Percentiles rank a stretch among this genome's conserved stretches.
These are phyloP conservation scores for Heterohyrax brucei DNA, from an alignment of 2,797 vertebrate genomes.

Conservation along the genomic window DNA sequence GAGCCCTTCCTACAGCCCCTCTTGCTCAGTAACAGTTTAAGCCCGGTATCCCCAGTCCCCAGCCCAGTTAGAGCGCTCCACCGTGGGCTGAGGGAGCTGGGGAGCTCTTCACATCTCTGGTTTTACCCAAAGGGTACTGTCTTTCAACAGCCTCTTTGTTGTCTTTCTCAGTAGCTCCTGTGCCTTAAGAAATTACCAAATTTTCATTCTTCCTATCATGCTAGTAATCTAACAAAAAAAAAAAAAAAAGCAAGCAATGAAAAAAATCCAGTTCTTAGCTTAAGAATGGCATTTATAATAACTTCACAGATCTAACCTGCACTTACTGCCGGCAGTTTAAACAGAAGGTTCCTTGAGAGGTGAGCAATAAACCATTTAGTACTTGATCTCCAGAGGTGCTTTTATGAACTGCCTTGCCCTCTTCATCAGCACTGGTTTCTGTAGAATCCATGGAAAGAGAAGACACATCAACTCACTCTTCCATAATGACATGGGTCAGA, in stretches of 20 bases:
- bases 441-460: conserved; percentile 86
- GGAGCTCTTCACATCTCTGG: conserved; percentile 64
- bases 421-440: conserved; percentile 79
- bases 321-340: conserved; percentile 87
- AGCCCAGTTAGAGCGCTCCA: conserved; percentile 73
- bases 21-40: conserved; percentile 25
- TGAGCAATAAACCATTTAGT: conserved; percentile 88
- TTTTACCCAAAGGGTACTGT: conserved; percentile 82
- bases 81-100: conserved; percentile 75
- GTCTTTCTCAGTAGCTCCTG: conserved; percentile 81
- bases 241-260: conserved; percentile 78
- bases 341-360: conserved; percentile 88
- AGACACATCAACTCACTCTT: conserved; percentile 76
- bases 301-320: conserved; percentile 88
- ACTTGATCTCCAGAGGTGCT: conserved; percentile 86
- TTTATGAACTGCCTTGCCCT: conserved; percentile 86
- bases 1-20: not conserved
- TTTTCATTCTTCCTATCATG: conserved; percentile 86
- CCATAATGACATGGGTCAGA: conserved; percentile 79
- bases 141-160: conserved; percentile 88
- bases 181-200: conserved; percentile 81
- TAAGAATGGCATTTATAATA: conserved; percentile 88
- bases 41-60: conserved; percentile 47
- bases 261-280: conserved; percentile 86
- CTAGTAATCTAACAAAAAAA: conserved; percentile 73